Evolutionary conservation across 1,140 invertebrate genomes (phyloP).

Genomic region (Heliconius himera): DNA sequence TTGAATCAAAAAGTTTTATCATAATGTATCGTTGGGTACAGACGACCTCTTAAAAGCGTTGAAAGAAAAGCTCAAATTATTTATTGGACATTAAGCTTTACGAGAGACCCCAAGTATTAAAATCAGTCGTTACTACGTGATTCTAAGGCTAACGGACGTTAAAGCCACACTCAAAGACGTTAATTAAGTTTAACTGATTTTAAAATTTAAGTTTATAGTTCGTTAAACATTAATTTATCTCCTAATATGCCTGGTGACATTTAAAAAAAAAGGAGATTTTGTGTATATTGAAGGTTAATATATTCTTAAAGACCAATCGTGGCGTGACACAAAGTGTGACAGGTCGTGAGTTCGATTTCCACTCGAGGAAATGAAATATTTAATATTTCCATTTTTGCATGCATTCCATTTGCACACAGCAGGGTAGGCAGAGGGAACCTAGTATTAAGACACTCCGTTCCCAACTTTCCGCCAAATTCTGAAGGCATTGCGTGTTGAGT

Average conservation of each 20-base stretch:
- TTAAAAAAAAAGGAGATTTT: not conserved
- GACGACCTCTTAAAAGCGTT: constrained; percentile 1
- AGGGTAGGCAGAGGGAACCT: too few relatives aligned
- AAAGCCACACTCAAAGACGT: not conserved
- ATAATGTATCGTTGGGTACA: not conserved
- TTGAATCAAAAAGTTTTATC: not conserved
- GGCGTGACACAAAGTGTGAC: too few relatives aligned
- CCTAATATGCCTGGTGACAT: not conserved
- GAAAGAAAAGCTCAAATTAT: constrained; percentile 1
- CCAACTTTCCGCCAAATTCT: too few relatives aligned
- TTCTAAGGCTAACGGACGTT: not conserved
- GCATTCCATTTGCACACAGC: too few relatives aligned
- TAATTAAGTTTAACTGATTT: not conserved
- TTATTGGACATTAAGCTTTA: constrained; percentile 7
- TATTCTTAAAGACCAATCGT: not conserved
- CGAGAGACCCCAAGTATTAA: not conserved
- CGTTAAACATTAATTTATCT: not conserved
- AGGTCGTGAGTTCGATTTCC: too few relatives aligned
- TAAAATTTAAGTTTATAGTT: not conserved
- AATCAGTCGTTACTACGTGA: constrained; percentile 3
- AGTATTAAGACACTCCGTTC: too few relatives aligned
- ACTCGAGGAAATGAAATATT: too few relatives aligned
- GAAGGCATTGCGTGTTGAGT: too few relatives aligned
- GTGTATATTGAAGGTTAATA: not conserved
- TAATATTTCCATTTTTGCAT: too few relatives aligned